phyloP scores from a whole-genome alignment of 2,113 vertebrate species.

The Antechinus flavipes region DNA sequence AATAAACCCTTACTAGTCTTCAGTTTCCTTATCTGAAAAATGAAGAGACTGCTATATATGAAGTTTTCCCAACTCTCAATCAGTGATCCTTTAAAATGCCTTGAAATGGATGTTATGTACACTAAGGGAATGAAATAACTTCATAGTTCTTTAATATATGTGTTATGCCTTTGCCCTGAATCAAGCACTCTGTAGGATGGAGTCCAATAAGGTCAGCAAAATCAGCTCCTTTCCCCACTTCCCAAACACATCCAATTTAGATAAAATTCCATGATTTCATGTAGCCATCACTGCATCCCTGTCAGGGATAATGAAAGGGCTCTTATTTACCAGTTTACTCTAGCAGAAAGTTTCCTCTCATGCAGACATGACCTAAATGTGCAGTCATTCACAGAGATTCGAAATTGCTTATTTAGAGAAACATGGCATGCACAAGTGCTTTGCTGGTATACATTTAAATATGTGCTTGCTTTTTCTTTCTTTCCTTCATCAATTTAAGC shows the following conservation, averaged over 20 bases:
- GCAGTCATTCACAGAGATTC: background rate
- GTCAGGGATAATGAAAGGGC: background rate
- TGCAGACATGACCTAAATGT: constrained; percentile 1
- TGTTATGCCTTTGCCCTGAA: background rate
- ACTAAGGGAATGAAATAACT: background rate
- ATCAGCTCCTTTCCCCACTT: background rate
- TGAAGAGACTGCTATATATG: background rate
- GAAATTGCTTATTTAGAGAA: background rate
- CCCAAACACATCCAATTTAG: background rate
- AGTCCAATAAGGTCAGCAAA: background rate
- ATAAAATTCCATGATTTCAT: background rate
- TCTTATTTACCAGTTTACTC: constrained; percentile 6
- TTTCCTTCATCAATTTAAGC: background rate
- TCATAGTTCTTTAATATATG: background rate
- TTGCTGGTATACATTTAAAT: background rate
- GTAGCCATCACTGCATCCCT: background rate
- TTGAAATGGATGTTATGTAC: background rate
- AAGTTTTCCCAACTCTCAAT: background rate
- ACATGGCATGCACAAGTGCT: background rate
- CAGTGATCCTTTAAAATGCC: background rate
- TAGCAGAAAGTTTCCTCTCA: background rate
- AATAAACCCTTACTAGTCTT: background rate
- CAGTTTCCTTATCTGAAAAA: background rate
- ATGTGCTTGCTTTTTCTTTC: background rate
- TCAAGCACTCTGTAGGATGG: background rate